Evolutionary conservation across 2,113 vertebrate species (phyloP), one percentile per base, ranked within the genome.

Genomic region (Crypturellus undulatus): DNA sequence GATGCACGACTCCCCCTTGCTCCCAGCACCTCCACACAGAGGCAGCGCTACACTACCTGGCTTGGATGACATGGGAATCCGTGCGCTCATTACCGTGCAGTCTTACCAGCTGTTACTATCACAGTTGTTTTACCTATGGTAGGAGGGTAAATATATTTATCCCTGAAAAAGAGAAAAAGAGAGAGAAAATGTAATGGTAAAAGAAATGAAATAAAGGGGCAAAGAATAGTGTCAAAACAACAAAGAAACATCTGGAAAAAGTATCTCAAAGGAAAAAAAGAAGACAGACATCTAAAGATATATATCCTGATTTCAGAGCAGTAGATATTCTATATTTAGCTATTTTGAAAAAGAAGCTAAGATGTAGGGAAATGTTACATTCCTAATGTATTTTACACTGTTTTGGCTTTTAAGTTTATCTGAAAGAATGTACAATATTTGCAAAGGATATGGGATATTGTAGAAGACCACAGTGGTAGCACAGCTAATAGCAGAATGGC

Each of bases 261-360:
- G 34, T 20, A 45, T 19, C 7, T 7, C 3, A 12, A 75, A 14
- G 14, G 3, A 0, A 43, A 25, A 4, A 16, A 10, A 14, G 12
- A 34, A 1, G 1, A 17, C 32, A 1, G 1, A 12, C 77, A 65
- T 70, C 4, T 36, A 36, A n/a, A 63, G 24, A 75, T 25, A 71
- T 21, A 15, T 3, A 68, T 1, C 7, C 25, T 81, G 18, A 19
- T 42, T 28, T 68, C 5, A 52, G 3, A 59, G 4, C 2, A 18
- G 4, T 30, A 36, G 9, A 1, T 52, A 45, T 9, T 58, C 4
- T 28, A 17, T 20, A 9, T 79, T 75, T 40, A 67, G 5, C 7
- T 58, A 9, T 9, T 47, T 56, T 49, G 10, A 45, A 83, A 25
- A 43, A 36, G 0, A 58, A 59, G 1, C 1, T 38, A 49, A 85